A percentile compares a stretch with the other conserved stretches of the same genome.
These are phyloP conservation scores for Chaetura pelagica DNA, from an alignment of 2,113 vertebrate species.

Conservation along the genomic window DNA sequence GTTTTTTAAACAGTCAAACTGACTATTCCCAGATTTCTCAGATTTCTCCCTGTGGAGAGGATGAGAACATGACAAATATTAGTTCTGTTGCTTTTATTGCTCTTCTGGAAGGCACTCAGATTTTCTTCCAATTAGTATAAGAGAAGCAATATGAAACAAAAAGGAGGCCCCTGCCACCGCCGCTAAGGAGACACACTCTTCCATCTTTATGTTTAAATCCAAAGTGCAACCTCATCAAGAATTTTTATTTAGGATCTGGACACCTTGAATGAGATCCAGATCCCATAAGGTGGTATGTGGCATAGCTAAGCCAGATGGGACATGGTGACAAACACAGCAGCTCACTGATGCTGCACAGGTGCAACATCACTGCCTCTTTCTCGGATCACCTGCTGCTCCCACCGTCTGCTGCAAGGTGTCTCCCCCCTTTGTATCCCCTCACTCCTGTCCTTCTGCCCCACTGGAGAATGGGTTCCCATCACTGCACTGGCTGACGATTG, in stretches of 20 bases:
- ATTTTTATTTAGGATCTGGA: neutral
- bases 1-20: slow-evolving; percentile 5
- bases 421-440: neutral
- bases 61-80: slow-evolving; percentile 10
- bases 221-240: neutral
- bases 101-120: slow-evolving; percentile 24
- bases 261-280: neutral
- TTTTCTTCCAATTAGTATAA: neutral
- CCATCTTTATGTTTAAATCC: neutral
- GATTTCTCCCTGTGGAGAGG: neutral
- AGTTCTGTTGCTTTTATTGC: neutral
- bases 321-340: neutral
- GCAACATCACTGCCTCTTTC: neutral
- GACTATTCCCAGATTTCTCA: neutral
- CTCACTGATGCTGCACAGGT: fast-evolving
- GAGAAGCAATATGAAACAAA: neutral
- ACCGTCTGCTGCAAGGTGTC: neutral
- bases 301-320: neutral
- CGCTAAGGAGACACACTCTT: neutral
- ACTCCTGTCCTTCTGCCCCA: neutral
- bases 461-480: fast-evolving
- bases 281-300: neutral
- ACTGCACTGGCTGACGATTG: neutral
- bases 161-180: neutral
- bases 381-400: fast-evolving